Percentiles rank a stretch among this genome's conserved stretches.
Evolutionary conservation across 2,113 vertebrate genomes (phyloP).

Genomic region (Amphilophus citrinellus): DNA sequence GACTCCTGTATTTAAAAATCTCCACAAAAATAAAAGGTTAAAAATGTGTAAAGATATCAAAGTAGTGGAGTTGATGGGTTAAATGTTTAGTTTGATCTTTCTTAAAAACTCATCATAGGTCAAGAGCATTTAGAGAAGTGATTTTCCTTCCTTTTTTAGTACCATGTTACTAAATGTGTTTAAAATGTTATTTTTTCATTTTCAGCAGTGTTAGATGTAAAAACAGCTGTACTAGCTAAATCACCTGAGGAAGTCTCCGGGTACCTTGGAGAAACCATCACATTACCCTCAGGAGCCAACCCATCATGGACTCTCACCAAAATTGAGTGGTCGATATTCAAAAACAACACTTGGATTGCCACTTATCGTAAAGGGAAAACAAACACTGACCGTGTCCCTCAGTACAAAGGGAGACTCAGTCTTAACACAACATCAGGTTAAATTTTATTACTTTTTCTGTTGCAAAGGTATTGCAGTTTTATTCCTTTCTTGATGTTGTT

Average conservation of each 20-base stretch:
- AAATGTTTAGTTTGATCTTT: neutral
- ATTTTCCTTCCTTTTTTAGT: neutral
- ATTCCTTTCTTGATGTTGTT: neutral
- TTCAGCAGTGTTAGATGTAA: neutral
- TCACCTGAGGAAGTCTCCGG: fast-evolving
- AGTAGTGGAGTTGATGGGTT: too few species aligned
- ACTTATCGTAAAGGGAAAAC: fast-evolving
- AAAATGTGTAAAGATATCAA: too few species aligned
- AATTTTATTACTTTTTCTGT: neutral
- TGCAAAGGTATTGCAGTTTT: fast-evolving
- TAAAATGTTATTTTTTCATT: neutral
- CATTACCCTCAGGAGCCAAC: constrained; percentile 26
- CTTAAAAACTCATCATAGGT: neutral
- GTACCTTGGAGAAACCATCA: constrained; percentile 8
- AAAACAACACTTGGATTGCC: constrained; percentile 68
- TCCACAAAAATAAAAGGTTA: too few species aligned
- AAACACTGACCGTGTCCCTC: fast-evolving
- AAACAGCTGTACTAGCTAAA: neutral
- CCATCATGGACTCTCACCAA: fast-evolving
- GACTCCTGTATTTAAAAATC: neutral
- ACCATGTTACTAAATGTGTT: neutral
- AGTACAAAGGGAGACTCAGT: constrained; percentile 12
- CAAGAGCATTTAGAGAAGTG: neutral
- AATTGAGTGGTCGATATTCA: constrained; percentile 60
- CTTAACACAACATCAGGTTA: constrained; percentile 29